Evolutionary conservation across 2,113 vertebrate genomes (phyloP).

Genomic region (Indri indri): DNA sequence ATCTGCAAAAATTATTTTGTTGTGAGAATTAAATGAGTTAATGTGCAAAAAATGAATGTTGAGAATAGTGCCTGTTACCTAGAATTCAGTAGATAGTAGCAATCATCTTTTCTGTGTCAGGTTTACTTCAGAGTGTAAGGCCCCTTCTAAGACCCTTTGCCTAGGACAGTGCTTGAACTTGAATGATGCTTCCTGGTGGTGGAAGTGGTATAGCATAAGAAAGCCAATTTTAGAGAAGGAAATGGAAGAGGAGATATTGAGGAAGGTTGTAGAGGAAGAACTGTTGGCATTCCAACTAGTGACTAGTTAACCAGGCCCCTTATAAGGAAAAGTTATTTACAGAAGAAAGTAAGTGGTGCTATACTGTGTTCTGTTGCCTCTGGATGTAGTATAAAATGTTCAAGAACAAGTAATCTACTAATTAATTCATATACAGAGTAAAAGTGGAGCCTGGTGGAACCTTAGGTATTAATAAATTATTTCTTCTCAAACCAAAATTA

Average conservation of each 20-base stretch:
- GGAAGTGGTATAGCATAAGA: fast-evolving
- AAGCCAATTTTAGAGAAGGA: neutral
- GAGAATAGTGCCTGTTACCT: neutral
- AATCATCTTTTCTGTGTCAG: no score
- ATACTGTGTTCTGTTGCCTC: neutral
- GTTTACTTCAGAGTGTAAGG: neutral
- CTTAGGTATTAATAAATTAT: neutral
- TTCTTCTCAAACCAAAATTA: neutral
- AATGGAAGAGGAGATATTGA: neutral
- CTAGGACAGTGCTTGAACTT: neutral
- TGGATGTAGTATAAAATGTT: no score
- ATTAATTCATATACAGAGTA: no score
- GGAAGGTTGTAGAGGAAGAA: neutral
- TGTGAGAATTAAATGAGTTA: no score
- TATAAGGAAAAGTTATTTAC: neutral
- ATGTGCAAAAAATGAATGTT: neutral
- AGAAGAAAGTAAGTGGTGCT: neutral
- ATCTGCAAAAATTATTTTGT: neutral
- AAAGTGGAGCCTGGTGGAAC: neutral
- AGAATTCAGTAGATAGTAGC: neutral
- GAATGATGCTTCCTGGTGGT: neutral
- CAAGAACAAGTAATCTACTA: neutral
- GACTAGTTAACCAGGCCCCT: neutral
- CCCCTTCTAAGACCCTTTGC: neutral
- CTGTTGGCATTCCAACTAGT: neutral